Percentiles rank a stretch among this genome's conserved stretches.
Conservation (phyloP, 2,797 vertebrate species). For the Sebastes steindachneri region DNA sequence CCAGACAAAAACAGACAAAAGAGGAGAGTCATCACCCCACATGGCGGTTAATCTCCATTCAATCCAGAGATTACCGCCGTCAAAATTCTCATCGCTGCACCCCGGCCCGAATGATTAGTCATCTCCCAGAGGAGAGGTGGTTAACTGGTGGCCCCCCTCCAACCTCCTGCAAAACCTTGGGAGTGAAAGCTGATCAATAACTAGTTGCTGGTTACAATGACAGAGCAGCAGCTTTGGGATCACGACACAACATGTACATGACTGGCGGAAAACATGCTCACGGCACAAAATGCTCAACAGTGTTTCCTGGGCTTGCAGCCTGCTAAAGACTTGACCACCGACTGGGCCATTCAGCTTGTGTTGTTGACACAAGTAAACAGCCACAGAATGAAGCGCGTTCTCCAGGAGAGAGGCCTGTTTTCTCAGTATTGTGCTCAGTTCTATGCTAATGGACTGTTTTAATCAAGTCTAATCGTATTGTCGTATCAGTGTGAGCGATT, state of each 20-base stretch:
- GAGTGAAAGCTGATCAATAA: slow-evolving; percentile 58
- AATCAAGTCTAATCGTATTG: slow-evolving; percentile 66
- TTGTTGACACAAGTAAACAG: slow-evolving; percentile 3
- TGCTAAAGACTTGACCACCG: slow-evolving; percentile 5
- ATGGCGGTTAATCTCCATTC: slow-evolving; percentile 75
- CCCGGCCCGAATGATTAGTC: slow-evolving; percentile 61
- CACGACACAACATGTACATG: slow-evolving; percentile 11
- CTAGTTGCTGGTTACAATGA: slow-evolving; percentile 39
- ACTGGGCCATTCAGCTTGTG: not conserved
- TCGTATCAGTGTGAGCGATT: slow-evolving; percentile 45
- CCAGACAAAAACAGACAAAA: slow-evolving; percentile 71
- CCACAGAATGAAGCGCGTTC: not conserved
- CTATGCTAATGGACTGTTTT: slow-evolving; percentile 71
- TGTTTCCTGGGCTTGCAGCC: not conserved
- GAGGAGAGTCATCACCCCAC: slow-evolving; percentile 66
- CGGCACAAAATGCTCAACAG: not conserved
- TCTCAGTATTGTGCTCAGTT: slow-evolving; percentile 27
- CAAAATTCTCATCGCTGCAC: slow-evolving; percentile 51
- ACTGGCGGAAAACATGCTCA: not conserved
- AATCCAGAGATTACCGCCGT: slow-evolving; percentile 70
- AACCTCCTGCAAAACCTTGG: not conserved
- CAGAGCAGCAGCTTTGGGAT: slow-evolving; percentile 15
- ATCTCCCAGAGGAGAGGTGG: slow-evolving; percentile 57
- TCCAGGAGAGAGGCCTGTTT: not conserved
- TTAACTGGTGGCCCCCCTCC: slow-evolving; percentile 31